A percentile compares a stretch with the other conserved stretches of the same genome.
These are phyloP conservation scores for Delphinus delphis DNA, from an alignment of 2,113 vertebrate species.

Conservation along the genomic window DNA sequence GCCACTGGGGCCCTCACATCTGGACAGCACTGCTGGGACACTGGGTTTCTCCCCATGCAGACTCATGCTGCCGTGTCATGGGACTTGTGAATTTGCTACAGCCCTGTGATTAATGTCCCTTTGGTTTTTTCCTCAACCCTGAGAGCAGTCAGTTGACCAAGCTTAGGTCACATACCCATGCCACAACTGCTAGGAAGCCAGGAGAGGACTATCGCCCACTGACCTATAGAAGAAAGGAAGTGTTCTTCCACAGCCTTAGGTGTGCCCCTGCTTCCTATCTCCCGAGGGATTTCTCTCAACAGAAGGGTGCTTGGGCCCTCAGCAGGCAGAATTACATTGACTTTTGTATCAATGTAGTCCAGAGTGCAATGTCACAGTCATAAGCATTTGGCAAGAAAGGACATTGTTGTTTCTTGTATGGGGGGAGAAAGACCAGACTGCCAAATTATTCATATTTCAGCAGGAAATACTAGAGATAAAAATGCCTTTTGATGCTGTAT, in stretches of 20 bases:
- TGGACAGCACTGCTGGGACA: not conserved
- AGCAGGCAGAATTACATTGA: not conserved
- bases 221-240: not conserved
- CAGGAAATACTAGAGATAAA: not conserved
- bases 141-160: not conserved
- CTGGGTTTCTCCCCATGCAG: not conserved
- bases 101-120: not conserved
- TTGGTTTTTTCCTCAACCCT: not conserved
- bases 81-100: not conserved
- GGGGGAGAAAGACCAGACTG: not conserved
- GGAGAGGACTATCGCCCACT: not conserved
- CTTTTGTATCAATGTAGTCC: not conserved
- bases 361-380: not conserved
- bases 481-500: not conserved
- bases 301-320: not conserved
- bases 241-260: not conserved
- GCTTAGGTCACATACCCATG: too few relatives aligned
- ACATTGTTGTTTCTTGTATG: not conserved
- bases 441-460: not conserved
- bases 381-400: not conserved
- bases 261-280: not conserved
- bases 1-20: not conserved
- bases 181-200: not conserved
- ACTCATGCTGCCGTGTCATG: not conserved
- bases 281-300: not conserved